phyloP scores from a whole-genome alignment of 37 sponge, comb jelly and placozoan species.

The Lycopodina hypogea region DNA sequence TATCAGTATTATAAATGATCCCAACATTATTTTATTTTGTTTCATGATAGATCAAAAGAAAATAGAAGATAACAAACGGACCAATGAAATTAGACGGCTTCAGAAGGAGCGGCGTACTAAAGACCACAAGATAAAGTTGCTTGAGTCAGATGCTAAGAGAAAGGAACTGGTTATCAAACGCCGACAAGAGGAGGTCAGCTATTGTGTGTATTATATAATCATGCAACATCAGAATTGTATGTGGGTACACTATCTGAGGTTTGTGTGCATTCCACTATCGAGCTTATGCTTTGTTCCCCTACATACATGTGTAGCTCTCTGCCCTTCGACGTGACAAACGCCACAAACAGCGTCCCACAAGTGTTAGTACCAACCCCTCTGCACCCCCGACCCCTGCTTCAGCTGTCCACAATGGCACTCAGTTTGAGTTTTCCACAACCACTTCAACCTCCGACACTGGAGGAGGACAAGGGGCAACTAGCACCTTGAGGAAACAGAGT shows the following conservation, averaged over 20 bases:
- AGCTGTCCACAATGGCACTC: no score
- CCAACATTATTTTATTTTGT: no score
- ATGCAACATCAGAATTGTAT: neutral
- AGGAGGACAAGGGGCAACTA: no score
- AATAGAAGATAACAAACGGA: slow-evolving; percentile 30
- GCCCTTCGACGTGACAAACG: slow-evolving; percentile 8
- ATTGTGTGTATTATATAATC: neutral
- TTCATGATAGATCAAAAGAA: slow-evolving; percentile 12
- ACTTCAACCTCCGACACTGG: no score
- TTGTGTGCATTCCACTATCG: no score
- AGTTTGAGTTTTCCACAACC: no score
- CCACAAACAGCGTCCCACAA: neutral
- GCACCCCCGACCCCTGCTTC: no score
- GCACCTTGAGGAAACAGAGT: no score
- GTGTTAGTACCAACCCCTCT: no score
- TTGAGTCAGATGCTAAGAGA: slow-evolving; percentile 71
- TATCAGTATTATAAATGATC: no score
- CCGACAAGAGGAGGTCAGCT: slow-evolving; percentile 78
- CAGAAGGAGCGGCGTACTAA: slow-evolving; percentile 61
- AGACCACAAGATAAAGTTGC: slow-evolving; percentile 62
- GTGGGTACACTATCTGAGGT: neutral
- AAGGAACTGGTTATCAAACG: slow-evolving; percentile 82
- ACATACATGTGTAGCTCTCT: neutral
- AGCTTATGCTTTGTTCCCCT: no score
- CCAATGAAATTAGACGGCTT: slow-evolving; percentile 61